phyloP scores from a whole-genome alignment of 2,113 vertebrate genomes.

The Eublepharis macularius region DNA sequence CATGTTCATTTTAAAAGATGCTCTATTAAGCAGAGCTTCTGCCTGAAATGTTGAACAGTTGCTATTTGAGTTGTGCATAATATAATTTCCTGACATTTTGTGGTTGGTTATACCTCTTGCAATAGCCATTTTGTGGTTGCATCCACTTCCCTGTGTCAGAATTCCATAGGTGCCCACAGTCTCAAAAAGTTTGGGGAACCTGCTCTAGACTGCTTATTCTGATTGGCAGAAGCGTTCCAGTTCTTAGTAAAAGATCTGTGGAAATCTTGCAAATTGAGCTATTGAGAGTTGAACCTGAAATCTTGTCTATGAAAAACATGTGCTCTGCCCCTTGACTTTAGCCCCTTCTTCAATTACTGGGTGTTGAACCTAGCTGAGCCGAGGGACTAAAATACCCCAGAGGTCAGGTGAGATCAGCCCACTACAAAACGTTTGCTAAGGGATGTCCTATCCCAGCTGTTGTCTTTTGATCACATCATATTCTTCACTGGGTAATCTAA shows the following conservation, averaged over 20 bases:
- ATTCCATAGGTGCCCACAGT: too few species aligned
- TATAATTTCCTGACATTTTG: too few species aligned
- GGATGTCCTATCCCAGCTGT: neutral
- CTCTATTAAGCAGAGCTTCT: too few species aligned
- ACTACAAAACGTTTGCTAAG: neutral
- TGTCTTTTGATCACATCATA: neutral
- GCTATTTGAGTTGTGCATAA: too few species aligned
- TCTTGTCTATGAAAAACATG: neutral
- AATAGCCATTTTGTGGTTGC: too few species aligned
- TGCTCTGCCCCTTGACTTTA: neutral
- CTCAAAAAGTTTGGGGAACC: too few species aligned
- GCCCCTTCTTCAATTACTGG: conserved; percentile 5
- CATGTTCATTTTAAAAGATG: too few species aligned
- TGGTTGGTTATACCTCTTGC: too few species aligned
- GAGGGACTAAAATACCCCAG: conserved; percentile 6
- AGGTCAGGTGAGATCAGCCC: neutral
- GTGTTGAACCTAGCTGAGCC: neutral
- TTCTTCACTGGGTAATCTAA: neutral
- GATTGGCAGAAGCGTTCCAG: neutral
- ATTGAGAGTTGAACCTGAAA: neutral
- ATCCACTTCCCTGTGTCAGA: too few species aligned
- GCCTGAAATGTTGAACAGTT: too few species aligned
- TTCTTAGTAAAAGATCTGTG: neutral
- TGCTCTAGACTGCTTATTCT: neutral
- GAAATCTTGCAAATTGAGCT: neutral